Base-by-base conservation (phyloP, 2,113 vertebrate genomes). In the Herpetotheres cachinnans region DNA sequence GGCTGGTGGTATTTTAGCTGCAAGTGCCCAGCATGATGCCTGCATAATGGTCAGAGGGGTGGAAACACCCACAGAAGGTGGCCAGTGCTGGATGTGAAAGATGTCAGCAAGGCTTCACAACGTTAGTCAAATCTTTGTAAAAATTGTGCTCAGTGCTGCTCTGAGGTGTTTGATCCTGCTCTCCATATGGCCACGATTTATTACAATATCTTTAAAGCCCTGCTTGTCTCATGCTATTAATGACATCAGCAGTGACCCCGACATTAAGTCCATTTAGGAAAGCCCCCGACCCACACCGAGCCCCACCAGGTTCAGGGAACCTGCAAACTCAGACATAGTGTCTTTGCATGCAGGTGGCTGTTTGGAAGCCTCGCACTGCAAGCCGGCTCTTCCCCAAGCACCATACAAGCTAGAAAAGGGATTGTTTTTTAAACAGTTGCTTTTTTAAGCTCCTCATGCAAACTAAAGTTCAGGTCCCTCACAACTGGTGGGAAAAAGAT, bases 401-500 rank as follows among this genome's bases (percentile, higher is more conserved):
- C 38, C 11, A 0, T 2, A 22, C 34, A 11, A 42, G 49, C 34
- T 12, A 34, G 62, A n/a, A 65, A 80, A 42, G 46, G 29, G 73
- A 82, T 47, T 18, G 54, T 8, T 49, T 80, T 84, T 69, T 49
- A 74, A 93, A 84, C 81, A 85, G 77, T 54, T 42, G 44, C 47
- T 66, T 90, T 61, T 81, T 69, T 7, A 50, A 93, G 82, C 91
- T 78, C 52, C 83, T 89, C 71, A 77, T 27, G 72, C 26, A 58
- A 94, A 91, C 26, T 40, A 25, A 95, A 93, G 91, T 84, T 89
- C 91, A 91, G 87, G 34, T 79, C 86, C 87, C 87, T 86, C 93
- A 94, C 88, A 95, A 74, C 82, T 90, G 73, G 38, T 86, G 71
- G 82, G 82, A 95, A 95, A 95, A 93, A 70, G 79, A 93, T 74